phyloP scores from a whole-genome alignment of 2,888 invertebrate genomes.

The Sisyra nigra region DNA sequence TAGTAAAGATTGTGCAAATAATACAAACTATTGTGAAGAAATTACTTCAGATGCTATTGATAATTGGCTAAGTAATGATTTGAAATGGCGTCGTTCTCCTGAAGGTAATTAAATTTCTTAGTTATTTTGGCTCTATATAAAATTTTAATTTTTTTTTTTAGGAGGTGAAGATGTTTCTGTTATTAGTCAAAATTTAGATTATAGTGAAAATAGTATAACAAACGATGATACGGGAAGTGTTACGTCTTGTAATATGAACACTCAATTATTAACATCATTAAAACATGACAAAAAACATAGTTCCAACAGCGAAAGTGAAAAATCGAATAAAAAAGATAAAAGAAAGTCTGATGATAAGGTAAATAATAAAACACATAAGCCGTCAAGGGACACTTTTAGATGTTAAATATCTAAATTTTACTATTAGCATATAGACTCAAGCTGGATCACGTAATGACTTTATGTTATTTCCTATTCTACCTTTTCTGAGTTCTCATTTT shows the following conservation, averaged over 20 bases:
- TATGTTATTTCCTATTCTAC: too few species aligned
- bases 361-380: conserved; percentile 11
- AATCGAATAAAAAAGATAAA: conserved; percentile 21
- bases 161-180: conserved; percentile 30
- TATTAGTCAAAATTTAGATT: conserved; percentile 30
- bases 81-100: conserved; percentile 55
- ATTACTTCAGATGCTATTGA: conserved; percentile 31
- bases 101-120: conserved; percentile 37
- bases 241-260: conserved; percentile 36
- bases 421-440: neutral
- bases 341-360: conserved; percentile 20
- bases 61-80: conserved; percentile 47
- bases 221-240: conserved; percentile 35
- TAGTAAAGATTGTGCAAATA: conserved; percentile 23
- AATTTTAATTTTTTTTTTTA: conserved; percentile 13
- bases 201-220: conserved; percentile 28
- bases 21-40: conserved; percentile 13
- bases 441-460: too few species aligned
- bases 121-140: neutral
- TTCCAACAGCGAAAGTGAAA: conserved; percentile 32
- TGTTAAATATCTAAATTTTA: too few species aligned
- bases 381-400: too few species aligned
- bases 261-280: conserved; percentile 35
- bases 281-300: conserved; percentile 35
- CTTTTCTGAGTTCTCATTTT: too few species aligned